These are phyloP conservation scores for Bombus affinis DNA, from an alignment of 1,140 invertebrate species.

Conservation along the genomic window DNA sequence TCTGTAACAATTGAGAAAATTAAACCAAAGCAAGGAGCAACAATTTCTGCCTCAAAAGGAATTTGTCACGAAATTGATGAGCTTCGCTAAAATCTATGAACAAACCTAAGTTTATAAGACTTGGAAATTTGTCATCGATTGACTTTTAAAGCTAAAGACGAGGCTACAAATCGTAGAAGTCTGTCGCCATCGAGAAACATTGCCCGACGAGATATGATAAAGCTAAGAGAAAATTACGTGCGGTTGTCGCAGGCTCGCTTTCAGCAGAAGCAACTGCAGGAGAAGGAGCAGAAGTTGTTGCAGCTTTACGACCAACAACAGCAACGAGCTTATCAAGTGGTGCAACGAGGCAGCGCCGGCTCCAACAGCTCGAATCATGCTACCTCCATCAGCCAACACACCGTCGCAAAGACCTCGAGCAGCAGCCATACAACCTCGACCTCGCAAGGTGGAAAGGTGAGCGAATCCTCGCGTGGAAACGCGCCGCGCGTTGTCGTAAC, in stretches of 20 bases:
- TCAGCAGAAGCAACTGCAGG: slow-evolving; percentile 88
- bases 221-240: slow-evolving; percentile 38
- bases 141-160: too few relatives aligned
- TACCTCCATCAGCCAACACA: slow-evolving; percentile 69
- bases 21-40: too few relatives aligned
- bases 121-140: not conserved
- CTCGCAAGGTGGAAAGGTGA: slow-evolving; percentile 74
- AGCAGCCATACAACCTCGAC: slow-evolving; percentile 70
- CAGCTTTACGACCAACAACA: slow-evolving; percentile 88
- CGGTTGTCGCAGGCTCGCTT: slow-evolving; percentile 85
- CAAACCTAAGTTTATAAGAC: not conserved
- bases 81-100: not conserved
- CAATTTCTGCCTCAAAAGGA: not conserved
- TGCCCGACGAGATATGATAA: slow-evolving; percentile 12
- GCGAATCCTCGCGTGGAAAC: slow-evolving; percentile 35
- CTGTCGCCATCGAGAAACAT: not conserved
- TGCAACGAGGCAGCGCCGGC: slow-evolving; percentile 84
- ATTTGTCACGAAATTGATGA: too few relatives aligned
- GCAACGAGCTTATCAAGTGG: slow-evolving; percentile 86
- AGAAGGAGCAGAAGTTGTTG: slow-evolving; percentile 88
- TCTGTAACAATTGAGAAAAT: too few relatives aligned
- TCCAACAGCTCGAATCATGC: slow-evolving; percentile 79
- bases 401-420: slow-evolving; percentile 65
- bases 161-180: too few relatives aligned
- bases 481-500: not conserved